These are phyloP conservation scores for Drosophila atroscutellata DNA, from an alignment of 2,888 invertebrate species.

Conservation along the genomic window DNA sequence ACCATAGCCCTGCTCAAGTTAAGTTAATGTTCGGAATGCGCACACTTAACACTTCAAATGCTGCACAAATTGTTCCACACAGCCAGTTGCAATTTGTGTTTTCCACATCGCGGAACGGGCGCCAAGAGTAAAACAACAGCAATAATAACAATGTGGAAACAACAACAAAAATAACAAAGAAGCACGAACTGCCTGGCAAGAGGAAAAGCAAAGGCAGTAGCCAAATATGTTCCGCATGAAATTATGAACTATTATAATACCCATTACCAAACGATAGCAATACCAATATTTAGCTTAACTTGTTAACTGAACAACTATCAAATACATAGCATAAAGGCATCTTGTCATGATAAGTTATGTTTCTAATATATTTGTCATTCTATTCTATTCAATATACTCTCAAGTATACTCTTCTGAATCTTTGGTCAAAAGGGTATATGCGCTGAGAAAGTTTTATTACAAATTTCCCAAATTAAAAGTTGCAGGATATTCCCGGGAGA, in stretches of 20 bases:
- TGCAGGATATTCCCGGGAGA: constrained; percentile 30
- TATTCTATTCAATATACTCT: no score
- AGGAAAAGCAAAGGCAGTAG: constrained; percentile 17
- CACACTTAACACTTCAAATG: constrained; percentile 46
- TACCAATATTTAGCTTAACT: no score
- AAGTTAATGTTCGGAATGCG: constrained; percentile 47
- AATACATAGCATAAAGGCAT: neutral
- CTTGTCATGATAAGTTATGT: neutral
- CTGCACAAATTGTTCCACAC: constrained; percentile 49
- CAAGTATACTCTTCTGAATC: neutral
- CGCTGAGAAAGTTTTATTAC: constrained; percentile 59
- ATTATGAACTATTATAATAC: constrained; percentile 1
- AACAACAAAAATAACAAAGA: constrained; percentile 20
- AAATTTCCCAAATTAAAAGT: constrained; percentile 79
- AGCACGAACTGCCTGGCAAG: constrained; percentile 41
- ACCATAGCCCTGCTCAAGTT: constrained; percentile 7
- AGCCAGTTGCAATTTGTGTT: constrained; percentile 27
- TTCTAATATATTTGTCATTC: neutral
- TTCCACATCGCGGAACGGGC: constrained; percentile 4
- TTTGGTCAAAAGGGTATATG: constrained; percentile 34
- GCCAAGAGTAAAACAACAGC: constrained; percentile 4
- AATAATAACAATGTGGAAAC: constrained; percentile 13
- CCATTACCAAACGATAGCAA: neutral
- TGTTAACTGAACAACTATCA: neutral
- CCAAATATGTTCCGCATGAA: neutral